phyloP scores from a whole-genome alignment of 92 coral and sea anemone species.

The Epizoanthus illoricatus region DNA sequence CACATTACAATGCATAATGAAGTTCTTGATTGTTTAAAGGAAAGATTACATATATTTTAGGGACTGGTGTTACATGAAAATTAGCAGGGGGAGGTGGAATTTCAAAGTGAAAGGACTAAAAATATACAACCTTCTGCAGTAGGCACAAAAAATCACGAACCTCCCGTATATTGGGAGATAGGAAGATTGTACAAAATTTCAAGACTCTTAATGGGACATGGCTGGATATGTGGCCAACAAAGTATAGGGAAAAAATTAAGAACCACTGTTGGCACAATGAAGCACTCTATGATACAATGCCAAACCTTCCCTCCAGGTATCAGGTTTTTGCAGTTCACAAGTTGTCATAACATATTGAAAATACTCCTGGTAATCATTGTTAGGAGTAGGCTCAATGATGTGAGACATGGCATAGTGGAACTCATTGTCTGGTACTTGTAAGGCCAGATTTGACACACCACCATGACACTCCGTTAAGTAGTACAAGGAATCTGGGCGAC shows the following conservation, averaged over 20 bases:
- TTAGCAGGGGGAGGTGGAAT: too few relatives aligned
- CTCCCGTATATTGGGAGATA: too few relatives aligned
- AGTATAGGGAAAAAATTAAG: slow-evolving; percentile 21
- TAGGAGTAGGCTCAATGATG: slow-evolving; percentile 47
- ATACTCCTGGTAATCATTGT: slow-evolving; percentile 59
- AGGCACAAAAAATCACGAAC: too few relatives aligned
- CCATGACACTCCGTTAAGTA: slow-evolving; percentile 25
- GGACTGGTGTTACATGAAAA: too few relatives aligned
- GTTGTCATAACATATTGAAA: slow-evolving; percentile 57
- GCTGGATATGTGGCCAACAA: too few relatives aligned
- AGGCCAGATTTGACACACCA: slow-evolving; percentile 40
- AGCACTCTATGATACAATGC: slow-evolving; percentile 33
- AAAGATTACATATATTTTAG: too few relatives aligned
- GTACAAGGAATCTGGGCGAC: slow-evolving; percentile 37
- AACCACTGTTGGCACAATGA: slow-evolving; percentile 44
- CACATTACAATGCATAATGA: too few relatives aligned
- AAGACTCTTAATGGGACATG: too few relatives aligned
- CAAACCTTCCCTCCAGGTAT: slow-evolving; percentile 52
- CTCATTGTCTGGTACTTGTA: slow-evolving; percentile 52
- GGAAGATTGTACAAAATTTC: too few relatives aligned
- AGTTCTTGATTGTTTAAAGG: too few relatives aligned
- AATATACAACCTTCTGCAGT: too few relatives aligned
- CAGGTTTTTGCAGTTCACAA: slow-evolving; percentile 46
- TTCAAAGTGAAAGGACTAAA: too few relatives aligned
- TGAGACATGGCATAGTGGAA: slow-evolving; percentile 58